Evolutionary conservation across 2,797 vertebrate genomes (phyloP).

Genomic region (Anguilla anguilla): DNA sequence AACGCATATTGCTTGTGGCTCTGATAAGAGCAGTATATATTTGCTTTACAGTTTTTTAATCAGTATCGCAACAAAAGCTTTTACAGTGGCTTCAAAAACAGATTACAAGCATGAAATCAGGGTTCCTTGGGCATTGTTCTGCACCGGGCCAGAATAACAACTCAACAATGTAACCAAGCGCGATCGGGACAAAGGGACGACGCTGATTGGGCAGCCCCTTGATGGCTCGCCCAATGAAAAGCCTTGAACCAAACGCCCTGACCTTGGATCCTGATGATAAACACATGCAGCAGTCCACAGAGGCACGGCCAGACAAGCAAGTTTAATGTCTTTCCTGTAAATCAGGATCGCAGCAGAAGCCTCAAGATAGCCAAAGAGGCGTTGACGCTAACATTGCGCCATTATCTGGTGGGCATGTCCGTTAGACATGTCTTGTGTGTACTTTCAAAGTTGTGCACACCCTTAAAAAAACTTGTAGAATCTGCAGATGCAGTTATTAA

Average conservation of each 20-base stretch:
- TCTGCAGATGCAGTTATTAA: neutral
- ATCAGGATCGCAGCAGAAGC: neutral
- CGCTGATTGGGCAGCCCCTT: conserved; percentile 39
- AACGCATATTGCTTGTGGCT: neutral
- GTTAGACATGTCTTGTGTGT: neutral
- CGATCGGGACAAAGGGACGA: conserved; percentile 39
- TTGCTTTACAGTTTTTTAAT: neutral
- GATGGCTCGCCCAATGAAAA: conserved; percentile 32
- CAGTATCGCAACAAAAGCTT: neutral
- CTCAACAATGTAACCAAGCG: conserved; percentile 30
- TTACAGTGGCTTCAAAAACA: neutral
- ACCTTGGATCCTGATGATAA: conserved; percentile 43
- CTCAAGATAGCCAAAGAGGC: neutral
- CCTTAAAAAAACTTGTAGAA: neutral
- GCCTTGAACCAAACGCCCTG: conserved; percentile 5
- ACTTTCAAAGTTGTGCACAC: neutral
- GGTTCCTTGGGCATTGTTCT: neutral
- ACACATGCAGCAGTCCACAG: conserved; percentile 35
- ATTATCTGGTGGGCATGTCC: neutral
- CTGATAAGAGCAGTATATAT: neutral
- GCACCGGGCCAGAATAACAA: conserved; percentile 19
- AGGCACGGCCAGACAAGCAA: conserved; percentile 33
- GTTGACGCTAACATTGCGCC: neutral
- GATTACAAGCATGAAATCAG: neutral
- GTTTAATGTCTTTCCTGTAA: neutral